Conservation (phyloP, 2,113 vertebrate genomes). For the Mola mola region DNA sequence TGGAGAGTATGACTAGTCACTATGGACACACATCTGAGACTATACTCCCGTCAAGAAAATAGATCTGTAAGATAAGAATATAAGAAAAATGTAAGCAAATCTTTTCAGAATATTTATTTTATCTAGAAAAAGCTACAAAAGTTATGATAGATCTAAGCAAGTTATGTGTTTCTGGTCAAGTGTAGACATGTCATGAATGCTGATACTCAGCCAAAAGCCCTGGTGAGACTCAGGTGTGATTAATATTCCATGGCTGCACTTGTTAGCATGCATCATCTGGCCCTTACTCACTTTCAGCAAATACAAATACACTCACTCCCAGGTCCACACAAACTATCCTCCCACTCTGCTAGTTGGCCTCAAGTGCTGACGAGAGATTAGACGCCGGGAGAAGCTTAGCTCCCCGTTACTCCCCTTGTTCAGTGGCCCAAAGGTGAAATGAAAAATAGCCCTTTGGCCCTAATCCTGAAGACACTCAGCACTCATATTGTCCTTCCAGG, state of each 20-base stretch:
- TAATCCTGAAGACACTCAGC: constrained; percentile 87
- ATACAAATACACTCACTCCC: constrained; percentile 8
- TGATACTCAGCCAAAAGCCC: constrained; percentile 55
- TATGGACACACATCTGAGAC: no score
- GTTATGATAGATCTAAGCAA: background rate
- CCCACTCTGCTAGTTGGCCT: constrained; percentile 68
- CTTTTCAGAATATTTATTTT: no score
- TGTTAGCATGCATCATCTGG: constrained; percentile 78
- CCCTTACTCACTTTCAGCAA: constrained; percentile 49
- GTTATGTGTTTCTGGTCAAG: constrained; percentile 41
- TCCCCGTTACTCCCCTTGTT: constrained; percentile 85
- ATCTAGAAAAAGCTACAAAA: background rate
- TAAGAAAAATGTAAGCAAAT: no score
- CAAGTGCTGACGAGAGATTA: constrained; percentile 84
- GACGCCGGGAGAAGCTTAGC: constrained; percentile 81
- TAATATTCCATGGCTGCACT: constrained; percentile 82
- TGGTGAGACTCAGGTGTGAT: constrained; percentile 72
- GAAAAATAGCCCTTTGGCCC: constrained; percentile 86
- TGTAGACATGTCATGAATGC: constrained; percentile 59
- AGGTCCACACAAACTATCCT: constrained; percentile 50
- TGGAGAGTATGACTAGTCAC: no score
- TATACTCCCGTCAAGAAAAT: no score
- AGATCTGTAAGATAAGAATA: no score
- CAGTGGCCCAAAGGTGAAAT: constrained; percentile 85
- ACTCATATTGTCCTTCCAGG: constrained; percentile 81